Evolutionary conservation across 2,888 invertebrate species (phyloP), one percentile per base, ranked within the genome.

Genomic region (Cylindroiulus punctatus): DNA sequence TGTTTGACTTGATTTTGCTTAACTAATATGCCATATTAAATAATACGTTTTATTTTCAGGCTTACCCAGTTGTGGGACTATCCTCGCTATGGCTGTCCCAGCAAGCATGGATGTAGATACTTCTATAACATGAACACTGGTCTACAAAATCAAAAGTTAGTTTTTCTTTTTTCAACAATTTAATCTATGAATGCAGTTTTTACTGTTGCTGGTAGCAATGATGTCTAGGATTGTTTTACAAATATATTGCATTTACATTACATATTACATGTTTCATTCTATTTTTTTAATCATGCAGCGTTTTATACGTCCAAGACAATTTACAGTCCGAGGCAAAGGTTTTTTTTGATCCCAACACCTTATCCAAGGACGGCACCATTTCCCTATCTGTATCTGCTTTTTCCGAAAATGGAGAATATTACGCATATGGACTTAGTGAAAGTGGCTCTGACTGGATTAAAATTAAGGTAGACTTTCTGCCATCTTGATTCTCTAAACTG

Each of bases 401-500:
- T 92, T 96, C 97, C 0, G 95, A 98, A 89, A 95, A 99, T 92
- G 98, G 98, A 19, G 93, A 93, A 89, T 94, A 94, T 40, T 95
- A 96, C 92, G 98, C 98, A 0, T 99, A 98, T 91, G 97, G 96
- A 0, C 92, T 99, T 0, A 97, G 97, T 88, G 94, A 94, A 88
- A 97, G 96, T 91, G 99, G 99, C 0, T 98, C 98, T 0, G 99
- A 99, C 91, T 99, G 99, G 99, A 94, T 95, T 88, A 96, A 96
- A 85, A 96, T 99, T 89, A 91, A 92, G 89, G 92, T 92, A 40
- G 42, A 81, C 22, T 52, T 19, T 76, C 14, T 3, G 1, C 36
- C 36, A 36, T 36, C 36, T 36, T 36, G 36, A 36, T 4, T 36
- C 7, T 36, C 36, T 4, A 36, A 36, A 36, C 36, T 36, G 2